Percentiles rank a stretch among this genome's conserved stretches.
Conservation (phyloP, 2,888 invertebrate species). For the Eurytoma californica region DNA sequence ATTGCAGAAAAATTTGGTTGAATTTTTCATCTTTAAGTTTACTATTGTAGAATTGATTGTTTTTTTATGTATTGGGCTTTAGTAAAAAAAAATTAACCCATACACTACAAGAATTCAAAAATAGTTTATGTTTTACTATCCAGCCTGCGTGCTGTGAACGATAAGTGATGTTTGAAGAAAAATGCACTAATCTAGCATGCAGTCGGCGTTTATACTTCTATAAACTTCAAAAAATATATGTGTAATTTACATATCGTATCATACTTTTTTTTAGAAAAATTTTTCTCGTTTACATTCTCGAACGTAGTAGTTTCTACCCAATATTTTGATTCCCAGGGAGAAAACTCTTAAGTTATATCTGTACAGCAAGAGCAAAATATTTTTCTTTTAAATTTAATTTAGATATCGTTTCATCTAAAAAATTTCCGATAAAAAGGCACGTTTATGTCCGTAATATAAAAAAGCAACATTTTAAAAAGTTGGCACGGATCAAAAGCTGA, state of each 20-base stretch:
- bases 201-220: constrained; percentile 45
- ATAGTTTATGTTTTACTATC: constrained; percentile 30
- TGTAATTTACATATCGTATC: constrained; percentile 17
- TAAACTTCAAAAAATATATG: constrained; percentile 51
- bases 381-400: neutral
- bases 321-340: constrained; percentile 50
- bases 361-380: constrained; percentile 45
- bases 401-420: constrained; percentile 6
- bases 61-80: constrained; percentile 29
- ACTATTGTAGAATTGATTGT: neutral
- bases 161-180: constrained; percentile 36
- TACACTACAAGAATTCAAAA: constrained; percentile 45
- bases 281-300: neutral
- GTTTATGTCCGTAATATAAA: constrained; percentile 17
- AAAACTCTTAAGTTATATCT: constrained; percentile 23
- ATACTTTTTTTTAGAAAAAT: constrained; percentile 23
- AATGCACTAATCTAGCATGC: constrained; percentile 48
- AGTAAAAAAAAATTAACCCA: constrained; percentile 45
- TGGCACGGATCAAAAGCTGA: constrained; percentile 53
- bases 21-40: neutral
- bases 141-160: constrained; percentile 52
- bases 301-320: constrained; percentile 12
- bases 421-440: constrained; percentile 48
- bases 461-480: constrained; percentile 42
- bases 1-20: constrained; percentile 21